Percentiles rank a stretch among this genome's conserved stretches.
Evolutionary conservation across 2,797 vertebrate genomes (phyloP).

Genomic region (Urocyon cinereoargenteus): DNA sequence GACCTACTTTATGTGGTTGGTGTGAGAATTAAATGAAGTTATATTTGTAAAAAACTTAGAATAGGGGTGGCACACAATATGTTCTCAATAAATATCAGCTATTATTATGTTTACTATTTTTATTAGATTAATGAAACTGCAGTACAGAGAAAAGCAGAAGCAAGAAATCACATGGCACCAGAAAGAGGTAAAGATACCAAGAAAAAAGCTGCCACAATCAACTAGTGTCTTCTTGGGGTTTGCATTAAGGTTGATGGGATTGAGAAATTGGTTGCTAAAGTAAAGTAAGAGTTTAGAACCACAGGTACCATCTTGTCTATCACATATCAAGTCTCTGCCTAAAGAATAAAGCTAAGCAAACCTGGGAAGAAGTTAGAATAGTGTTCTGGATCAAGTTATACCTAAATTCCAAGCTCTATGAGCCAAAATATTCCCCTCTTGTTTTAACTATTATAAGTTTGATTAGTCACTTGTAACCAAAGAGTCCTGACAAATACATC

Average conservation of each 20-base stretch:
- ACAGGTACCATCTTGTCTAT: background rate
- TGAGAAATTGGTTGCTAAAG: background rate
- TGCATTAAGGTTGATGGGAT: background rate
- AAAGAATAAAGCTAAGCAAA: background rate
- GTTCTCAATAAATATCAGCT: background rate
- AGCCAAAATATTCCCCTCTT: background rate
- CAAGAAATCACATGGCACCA: background rate
- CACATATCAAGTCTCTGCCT: background rate
- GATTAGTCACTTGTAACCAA: background rate
- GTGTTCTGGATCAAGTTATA: background rate
- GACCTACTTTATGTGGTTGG: background rate
- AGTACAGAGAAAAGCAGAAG: background rate
- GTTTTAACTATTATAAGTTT: background rate
- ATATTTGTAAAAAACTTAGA: background rate
- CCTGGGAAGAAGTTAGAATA: background rate
- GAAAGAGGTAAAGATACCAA: background rate
- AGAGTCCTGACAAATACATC: background rate
- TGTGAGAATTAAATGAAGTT: background rate
- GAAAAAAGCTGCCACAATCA: background rate
- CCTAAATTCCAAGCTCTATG: background rate
- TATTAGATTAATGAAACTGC: background rate
- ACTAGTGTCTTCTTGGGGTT: background rate
- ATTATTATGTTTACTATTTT: conserved; percentile 23
- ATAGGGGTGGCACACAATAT: background rate
- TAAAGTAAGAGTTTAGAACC: background rate